Conservation (phyloP, 2,113 vertebrate genomes). For the Aythya baeri region DNA sequence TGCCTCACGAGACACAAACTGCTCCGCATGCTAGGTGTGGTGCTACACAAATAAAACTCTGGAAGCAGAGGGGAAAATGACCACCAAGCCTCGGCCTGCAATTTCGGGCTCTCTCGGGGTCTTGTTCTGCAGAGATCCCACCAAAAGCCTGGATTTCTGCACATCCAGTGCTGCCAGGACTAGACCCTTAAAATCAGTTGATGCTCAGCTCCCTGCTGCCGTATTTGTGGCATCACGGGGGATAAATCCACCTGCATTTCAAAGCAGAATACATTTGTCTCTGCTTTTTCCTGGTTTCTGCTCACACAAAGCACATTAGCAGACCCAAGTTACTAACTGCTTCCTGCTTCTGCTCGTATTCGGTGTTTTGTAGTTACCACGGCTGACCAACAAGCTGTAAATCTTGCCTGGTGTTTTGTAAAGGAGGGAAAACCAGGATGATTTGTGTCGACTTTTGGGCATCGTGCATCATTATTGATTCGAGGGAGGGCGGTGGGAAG, state of each 20-base stretch:
- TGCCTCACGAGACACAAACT: not conserved
- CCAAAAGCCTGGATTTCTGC: not conserved
- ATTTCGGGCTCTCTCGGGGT: not conserved
- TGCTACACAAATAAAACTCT: not conserved
- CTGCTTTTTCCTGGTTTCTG: constrained; percentile 34
- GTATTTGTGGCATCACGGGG: not conserved
- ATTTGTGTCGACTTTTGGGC: constrained; percentile 45
- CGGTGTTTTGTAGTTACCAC: not conserved
- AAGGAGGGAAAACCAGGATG: constrained; percentile 46
- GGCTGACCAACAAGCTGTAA: not conserved
- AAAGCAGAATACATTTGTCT: not conserved
- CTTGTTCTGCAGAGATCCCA: not conserved
- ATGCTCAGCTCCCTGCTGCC: not conserved
- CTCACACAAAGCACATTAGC: not conserved
- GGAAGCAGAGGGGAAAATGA: not conserved
- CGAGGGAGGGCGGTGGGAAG: not conserved
- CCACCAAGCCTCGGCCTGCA: not conserved
- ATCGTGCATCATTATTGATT: constrained; percentile 26
- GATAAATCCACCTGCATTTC: not conserved
- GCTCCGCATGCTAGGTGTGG: not conserved
- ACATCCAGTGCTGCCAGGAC: not conserved
- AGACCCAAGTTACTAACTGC: not conserved
- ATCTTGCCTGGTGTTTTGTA: constrained; percentile 14
- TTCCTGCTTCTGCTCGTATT: constrained; percentile 21
- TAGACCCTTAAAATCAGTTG: not conserved